Percentiles rank a stretch among this genome's conserved stretches.
Evolutionary conservation across 1,140 invertebrate genomes (phyloP).

Genomic region (Drosophila grimshawi): DNA sequence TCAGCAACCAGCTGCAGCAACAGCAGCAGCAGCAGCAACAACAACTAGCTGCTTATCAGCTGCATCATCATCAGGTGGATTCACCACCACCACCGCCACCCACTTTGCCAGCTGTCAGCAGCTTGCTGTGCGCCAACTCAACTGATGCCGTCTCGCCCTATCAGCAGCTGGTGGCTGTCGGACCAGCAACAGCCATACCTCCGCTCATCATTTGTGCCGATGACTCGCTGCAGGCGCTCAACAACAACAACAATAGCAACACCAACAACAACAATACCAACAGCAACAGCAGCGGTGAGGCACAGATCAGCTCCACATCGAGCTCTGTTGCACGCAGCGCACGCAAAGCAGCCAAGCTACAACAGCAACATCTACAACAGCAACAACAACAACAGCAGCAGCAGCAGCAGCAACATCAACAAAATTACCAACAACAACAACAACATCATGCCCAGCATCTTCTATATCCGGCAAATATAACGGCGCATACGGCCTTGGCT

Average conservation of each 20-base stretch:
- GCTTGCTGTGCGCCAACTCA: constrained; percentile 49
- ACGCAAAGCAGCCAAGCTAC: constrained; percentile 59
- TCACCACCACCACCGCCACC: constrained; percentile 56
- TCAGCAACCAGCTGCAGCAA: constrained; percentile 61
- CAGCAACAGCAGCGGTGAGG: constrained; percentile 10
- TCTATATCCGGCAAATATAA: constrained; percentile 85
- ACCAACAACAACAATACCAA: constrained; percentile 5
- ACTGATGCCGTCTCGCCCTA: constrained; percentile 45
- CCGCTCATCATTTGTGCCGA: constrained; percentile 67
- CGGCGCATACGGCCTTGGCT: constrained; percentile 85
- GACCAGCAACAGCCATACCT: constrained; percentile 24
- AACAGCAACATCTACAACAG: constrained; percentile 63
- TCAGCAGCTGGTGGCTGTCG: constrained; percentile 73
- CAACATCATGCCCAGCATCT: constrained; percentile 85
- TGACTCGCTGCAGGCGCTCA: constrained; percentile 29
- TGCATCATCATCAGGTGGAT: constrained; percentile 54
- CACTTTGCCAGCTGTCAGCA: constrained; percentile 61
- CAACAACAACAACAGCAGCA: constrained; percentile 56
- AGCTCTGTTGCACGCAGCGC: constrained; percentile 40
- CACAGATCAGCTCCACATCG: constrained; percentile 42
- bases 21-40: constrained; percentile 68
- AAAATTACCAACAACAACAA: constrained; percentile 69
- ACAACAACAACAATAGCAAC: constrained; percentile 45
- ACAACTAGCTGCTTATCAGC: constrained; percentile 52
- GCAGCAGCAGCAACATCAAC: constrained; percentile 53